Base-by-base conservation (phyloP, 2,113 vertebrate species). In the Oryzias woworae region DNA sequence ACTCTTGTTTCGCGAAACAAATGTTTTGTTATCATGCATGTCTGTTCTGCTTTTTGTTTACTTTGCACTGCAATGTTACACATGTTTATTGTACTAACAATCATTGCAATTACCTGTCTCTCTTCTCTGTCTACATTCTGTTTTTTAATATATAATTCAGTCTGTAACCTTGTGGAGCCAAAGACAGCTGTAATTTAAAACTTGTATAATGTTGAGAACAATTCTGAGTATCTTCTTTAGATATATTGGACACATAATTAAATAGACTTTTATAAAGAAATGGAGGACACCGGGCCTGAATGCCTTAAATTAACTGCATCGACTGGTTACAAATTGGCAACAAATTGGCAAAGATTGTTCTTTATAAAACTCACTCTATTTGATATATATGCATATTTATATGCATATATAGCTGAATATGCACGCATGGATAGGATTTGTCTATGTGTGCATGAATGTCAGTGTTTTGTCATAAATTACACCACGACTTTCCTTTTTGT, bases 361-460 rank as follows among this genome's bases (percentile, higher is more conserved):
- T 91, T 91, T 91, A 92, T 90, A 92, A 91, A 91, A 90, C 83
- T 86, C 88, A 78, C 89, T 91, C 88, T 90, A 91, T 91, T 91
- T 89, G 74, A 86, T 89, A 91, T 91, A 91, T 91, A 92, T 92
- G 73, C 84, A 90, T 90, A 89, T 83, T 49, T 31, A 66, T 86
- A 90, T 90, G 84, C 71, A 91, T 91, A 90, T 90, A 91, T 91
- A 90, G 81, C 71, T 78, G 77, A 83, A 85, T 87, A 87, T 92
- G 84, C 79, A 66, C 78, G 63, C 71, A 89, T 87, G 75, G 75
- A 74, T 70, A 13, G 55, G 14, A 16, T 62, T 53, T 75, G 70
- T 60, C 42, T 73, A 88, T 85, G 50, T 80, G 60, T 81, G 75
- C 83, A 90, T 89, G 85, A 77, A 78, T 71, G 82, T 89, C 86